Evolutionary conservation across 2,797 vertebrate genomes (phyloP).

Genomic region (Glossophaga mutica): DNA sequence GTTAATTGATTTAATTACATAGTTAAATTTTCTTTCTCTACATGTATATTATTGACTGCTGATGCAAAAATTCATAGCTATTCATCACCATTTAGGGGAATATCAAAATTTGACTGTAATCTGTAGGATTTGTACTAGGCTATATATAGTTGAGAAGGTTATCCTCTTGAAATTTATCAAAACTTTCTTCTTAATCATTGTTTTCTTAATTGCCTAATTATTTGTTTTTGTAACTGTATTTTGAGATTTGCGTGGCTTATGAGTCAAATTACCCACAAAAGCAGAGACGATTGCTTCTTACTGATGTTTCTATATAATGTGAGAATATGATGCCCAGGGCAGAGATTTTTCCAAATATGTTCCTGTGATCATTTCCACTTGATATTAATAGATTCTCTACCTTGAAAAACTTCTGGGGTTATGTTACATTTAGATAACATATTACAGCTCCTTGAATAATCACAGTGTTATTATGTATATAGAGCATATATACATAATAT

Average conservation of each 20-base stretch:
- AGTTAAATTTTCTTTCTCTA: background rate
- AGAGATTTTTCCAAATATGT: background rate
- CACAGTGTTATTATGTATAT: background rate
- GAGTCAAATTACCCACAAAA: background rate
- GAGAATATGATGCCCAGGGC: background rate
- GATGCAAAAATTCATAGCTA: background rate
- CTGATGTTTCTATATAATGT: background rate
- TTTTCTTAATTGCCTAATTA: background rate
- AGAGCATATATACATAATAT: too few relatives aligned
- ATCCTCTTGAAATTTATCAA: conserved; percentile 24
- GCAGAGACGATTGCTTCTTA: conserved; percentile 19
- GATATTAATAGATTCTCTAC: background rate
- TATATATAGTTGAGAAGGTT: background rate
- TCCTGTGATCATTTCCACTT: background rate
- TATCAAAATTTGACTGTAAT: background rate
- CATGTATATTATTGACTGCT: background rate
- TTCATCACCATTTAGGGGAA: background rate
- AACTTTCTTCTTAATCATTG: conserved; percentile 6
- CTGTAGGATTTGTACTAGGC: background rate
- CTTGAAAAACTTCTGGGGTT: background rate
- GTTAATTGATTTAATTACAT: conserved; percentile 22
- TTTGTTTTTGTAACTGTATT: conserved; percentile 26
- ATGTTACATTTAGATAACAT: background rate
- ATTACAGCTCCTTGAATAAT: background rate
- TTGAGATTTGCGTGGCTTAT: background rate